Evolutionary conservation across 2,113 vertebrate species (phyloP), one percentile per base, ranked within the genome.

Genomic region (Bos indicus): DNA sequence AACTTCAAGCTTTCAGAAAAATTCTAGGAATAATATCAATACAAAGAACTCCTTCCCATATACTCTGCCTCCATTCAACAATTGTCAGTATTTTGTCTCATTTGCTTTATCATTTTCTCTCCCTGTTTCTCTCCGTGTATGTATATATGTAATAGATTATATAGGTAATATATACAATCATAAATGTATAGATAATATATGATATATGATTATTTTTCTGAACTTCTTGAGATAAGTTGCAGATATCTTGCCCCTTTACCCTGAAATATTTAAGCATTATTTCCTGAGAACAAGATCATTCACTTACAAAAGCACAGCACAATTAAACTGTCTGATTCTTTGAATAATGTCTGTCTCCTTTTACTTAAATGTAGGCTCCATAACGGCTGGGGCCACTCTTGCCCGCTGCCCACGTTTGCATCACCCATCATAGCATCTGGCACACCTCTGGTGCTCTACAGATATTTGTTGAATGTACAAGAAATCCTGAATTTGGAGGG

Each of bases 201-300:
- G 60, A 46, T 52, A 43, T 30, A 56, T 28, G 16, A 90, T 15
- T 82, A 60, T 82, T 86, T 95, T 67, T 93, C 81, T 90, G 83
- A 96, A 51, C 71, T 52, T 19, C 23, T 59, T 90, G 46, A 59
- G 46, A 33, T 62, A 85, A 25, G 60, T 43, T 83, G 56, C 21
- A 91, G 36, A 33, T 23, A 43, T 40, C 64, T 88, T 46, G 28
- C 12, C 46, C 33, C 10, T 93, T 90, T 91, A 48, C 43, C 36
- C 64, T 88, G 90, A 88, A 87, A 91, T 67, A 64, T 67, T 74
- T 90, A 77, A 96, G n/a, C 9, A 83, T 78, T 92, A 25, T 94
- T 92, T 96, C 80, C 36, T 16, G 81, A 81, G n/a, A 82, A 87
- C 7, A 94, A n/a, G 19, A 91, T 77, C 54, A 25, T 86, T 96